Percentiles rank a stretch among this genome's conserved stretches.
phyloP scores from a whole-genome alignment of 2,888 invertebrate genomes.

The Netelia virgata region DNA sequence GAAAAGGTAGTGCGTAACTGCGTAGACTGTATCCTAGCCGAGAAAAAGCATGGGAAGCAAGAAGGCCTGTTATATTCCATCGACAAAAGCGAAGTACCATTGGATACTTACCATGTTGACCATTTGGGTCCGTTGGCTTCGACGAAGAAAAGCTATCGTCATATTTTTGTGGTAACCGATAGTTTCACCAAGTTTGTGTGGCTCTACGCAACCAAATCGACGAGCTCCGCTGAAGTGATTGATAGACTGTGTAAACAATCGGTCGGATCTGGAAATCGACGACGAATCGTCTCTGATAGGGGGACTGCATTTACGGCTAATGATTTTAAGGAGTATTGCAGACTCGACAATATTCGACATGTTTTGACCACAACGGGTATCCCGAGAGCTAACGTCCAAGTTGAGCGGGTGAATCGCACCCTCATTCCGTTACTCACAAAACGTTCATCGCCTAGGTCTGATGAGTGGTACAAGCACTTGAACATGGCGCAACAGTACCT shows the following conservation, averaged over 20 bases:
- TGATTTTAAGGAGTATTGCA: conserved; percentile 56
- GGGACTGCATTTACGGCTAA: conserved; percentile 60
- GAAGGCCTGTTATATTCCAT: conserved; percentile 57
- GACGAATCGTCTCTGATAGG: conserved; percentile 55
- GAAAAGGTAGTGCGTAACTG: conserved; percentile 63
- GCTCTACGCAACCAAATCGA: conserved; percentile 59
- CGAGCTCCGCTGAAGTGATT: conserved; percentile 52
- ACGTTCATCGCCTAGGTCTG: conserved; percentile 42
- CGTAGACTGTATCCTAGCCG: conserved; percentile 68
- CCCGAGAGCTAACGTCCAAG: conserved; percentile 59
- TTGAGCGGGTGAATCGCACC: conserved; percentile 58
- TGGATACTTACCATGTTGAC: conserved; percentile 61
- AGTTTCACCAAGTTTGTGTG: conserved; percentile 60
- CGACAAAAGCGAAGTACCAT: conserved; percentile 22
- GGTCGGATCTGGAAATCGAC: conserved; percentile 58
- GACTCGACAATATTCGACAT: conserved; percentile 50
- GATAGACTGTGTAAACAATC: conserved; percentile 48
- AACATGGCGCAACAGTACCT: conserved; percentile 22
- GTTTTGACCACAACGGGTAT: conserved; percentile 51
- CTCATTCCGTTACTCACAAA: conserved; percentile 59
- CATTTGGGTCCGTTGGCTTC: conserved; percentile 52
- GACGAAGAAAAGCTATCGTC: conserved; percentile 53
- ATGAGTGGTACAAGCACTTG: conserved; percentile 18
- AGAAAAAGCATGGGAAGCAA: conserved; percentile 48
- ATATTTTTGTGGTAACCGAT: conserved; percentile 55